Percentiles rank a stretch among this genome's conserved stretches.
These are phyloP conservation scores for Laticauda colubrina DNA, from an alignment of 2,113 vertebrate species.

Conservation along the genomic window DNA sequence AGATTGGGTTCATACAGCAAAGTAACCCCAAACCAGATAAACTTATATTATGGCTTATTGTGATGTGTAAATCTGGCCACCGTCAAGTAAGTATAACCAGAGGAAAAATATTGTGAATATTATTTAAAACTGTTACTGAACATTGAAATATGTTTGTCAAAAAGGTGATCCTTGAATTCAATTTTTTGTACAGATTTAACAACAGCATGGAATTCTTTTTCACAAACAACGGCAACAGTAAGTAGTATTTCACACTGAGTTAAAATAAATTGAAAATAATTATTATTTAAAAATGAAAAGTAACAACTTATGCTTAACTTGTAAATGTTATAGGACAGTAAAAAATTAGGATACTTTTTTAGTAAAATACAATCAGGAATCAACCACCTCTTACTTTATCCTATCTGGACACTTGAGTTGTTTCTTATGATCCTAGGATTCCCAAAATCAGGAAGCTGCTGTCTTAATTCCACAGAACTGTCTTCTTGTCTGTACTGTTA, in stretches of 20 bases:
- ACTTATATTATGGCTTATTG: not conserved
- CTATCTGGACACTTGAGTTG: not conserved
- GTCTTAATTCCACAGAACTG: not conserved
- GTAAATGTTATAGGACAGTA: not conserved
- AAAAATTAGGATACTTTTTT: not conserved
- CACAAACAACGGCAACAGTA: conserved; percentile 91
- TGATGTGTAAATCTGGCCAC: not conserved
- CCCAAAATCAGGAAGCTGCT: not conserved
- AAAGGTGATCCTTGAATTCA: conserved; percentile 26
- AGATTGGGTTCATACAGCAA: not conserved
- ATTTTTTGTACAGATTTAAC: conserved; percentile 72
- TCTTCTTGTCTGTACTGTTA: not conserved
- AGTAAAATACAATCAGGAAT: not conserved
- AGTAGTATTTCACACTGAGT: conserved; percentile 68
- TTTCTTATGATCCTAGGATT: not conserved
- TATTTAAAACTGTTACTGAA: conserved; percentile 8
- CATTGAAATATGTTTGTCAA: not conserved
- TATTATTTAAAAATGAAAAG: not conserved
- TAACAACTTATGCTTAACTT: not conserved
- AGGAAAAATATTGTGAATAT: not conserved
- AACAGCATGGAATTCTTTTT: conserved; percentile 80
- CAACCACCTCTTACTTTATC: not conserved
- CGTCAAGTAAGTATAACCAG: not conserved
- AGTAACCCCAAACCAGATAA: not conserved
- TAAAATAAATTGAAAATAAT: not conserved